Base-by-base conservation (phyloP, 2,888 invertebrate genomes). In the Nyleta sp. region DNA sequence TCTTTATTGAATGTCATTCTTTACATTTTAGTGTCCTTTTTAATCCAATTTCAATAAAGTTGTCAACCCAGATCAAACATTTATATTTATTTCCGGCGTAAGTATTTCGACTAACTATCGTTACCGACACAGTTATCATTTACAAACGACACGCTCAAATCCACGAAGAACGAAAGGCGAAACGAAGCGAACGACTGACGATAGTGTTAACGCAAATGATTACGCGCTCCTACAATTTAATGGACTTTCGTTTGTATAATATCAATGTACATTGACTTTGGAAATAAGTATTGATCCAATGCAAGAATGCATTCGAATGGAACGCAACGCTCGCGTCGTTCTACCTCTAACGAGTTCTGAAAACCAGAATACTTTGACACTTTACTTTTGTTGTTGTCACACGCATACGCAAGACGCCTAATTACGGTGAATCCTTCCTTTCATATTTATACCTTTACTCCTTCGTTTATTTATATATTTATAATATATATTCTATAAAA, bases 401-500 rank as follows among this genome's bases (percentile, higher is more conserved):
- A 18, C 40, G 18, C 52, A 53, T 67, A 64, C 57, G 28, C 13
- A 46, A 67, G 55, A 53, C 60, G 28, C 40, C 6, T 52, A 59
- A 59, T 62, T 48, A 48, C 13, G 15, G 42, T 50, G 11, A 46
- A 31, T 48, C 35, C 52, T 62, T 35, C 62, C 42, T 55, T 60
- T 57, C 48, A 48, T 55, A 64, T 72, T 65, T 73, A 73, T 65
- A 73, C n/a, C 55, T 62, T 62, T 55, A 48, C 11, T 75, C 18
- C 33, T 62, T 68, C 62, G n/a, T 75, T 71, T 79, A 55, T 75
- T 60, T 75, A 67, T 75, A 75, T 75, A 68, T 71, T 44, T 73
- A 67, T 73, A 60, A 40, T 65, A 67, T 71, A 60, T 79, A 62
- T 44, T 76, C 73, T 76, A 76, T 73, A 75, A 72, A 80, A 76